Evolutionary conservation across 2,888 invertebrate species (phyloP).

Genomic region (Drosophila mettleri): DNA sequence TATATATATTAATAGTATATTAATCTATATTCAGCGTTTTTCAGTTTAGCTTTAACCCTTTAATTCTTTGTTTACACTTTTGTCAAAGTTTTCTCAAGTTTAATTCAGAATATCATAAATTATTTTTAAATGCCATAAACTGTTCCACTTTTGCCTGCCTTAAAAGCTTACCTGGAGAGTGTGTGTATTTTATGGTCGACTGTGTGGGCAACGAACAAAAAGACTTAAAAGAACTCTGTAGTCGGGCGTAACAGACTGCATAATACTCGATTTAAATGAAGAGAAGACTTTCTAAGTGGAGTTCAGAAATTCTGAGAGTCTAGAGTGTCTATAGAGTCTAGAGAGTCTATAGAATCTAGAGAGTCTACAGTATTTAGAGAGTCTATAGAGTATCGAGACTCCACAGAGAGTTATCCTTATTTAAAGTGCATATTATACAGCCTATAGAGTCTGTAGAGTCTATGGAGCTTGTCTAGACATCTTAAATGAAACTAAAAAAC

Average conservation of each 20-base stretch:
- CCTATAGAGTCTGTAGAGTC: too few relatives aligned
- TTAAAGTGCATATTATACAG: too few relatives aligned
- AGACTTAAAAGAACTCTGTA: background rate
- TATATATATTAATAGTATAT: too few relatives aligned
- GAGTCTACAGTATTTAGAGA: too few relatives aligned
- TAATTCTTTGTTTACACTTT: background rate
- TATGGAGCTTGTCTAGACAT: too few relatives aligned
- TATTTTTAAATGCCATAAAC: constrained; percentile 2
- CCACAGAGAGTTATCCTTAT: too few relatives aligned
- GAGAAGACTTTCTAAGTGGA: too few relatives aligned
- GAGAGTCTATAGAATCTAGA: too few relatives aligned
- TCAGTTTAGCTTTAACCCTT: background rate
- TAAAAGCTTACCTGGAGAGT: background rate
- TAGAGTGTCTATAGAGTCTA: too few relatives aligned
- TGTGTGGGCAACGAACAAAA: background rate
- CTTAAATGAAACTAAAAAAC: background rate
- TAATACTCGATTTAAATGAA: too few relatives aligned
- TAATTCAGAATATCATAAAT: constrained; percentile 4
- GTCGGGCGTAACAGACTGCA: background rate
- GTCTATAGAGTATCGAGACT: too few relatives aligned
- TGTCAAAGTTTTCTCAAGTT: background rate
- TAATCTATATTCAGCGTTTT: background rate
- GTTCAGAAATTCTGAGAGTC: too few relatives aligned
- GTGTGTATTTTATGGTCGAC: constrained; percentile 19
- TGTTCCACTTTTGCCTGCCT: constrained; percentile 1